Base-by-base conservation (phyloP, 2,888 invertebrate species). In the Helicoverpa assulta region DNA sequence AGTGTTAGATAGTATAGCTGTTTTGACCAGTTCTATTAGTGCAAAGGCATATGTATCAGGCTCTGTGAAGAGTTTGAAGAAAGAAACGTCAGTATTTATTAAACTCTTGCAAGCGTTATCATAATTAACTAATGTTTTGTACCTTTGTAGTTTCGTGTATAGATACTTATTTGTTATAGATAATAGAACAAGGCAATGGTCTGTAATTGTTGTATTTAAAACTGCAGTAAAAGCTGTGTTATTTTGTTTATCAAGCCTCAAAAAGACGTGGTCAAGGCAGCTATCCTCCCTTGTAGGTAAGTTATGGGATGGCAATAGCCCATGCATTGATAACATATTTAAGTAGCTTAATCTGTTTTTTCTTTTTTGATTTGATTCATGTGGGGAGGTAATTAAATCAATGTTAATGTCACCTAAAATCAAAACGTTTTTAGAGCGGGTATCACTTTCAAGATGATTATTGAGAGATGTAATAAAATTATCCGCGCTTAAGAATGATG, bases 211-310 rank as follows among this genome's bases (percentile, higher is more conserved):
- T 16, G 69, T 70, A 43, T 64, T 64, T 26, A 70, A 40, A 18
- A 70, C 69, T 6, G 64, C 64, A 16, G 63, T 64, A 40, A 55
- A 26, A n/a, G 64, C 60, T n/a, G 52, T 55, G 51, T 70, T 64
- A 4, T 64, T 53, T 47, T 64, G 59, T 12, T 50, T 59, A 1
- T 63, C 59, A 16, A 69, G 54, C 19, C 37, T 69, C 29, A 69
- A 19, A n/a, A 69, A 51, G n/a, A 64, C 59, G 40, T 69, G 69
- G 58, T 65, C 70, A 52, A 70, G 66, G 66, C 70, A 70, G 61
- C 61, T 18, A 12, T 70, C 66, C 18, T 47, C 26, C 26, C 53
- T 53, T 6, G 53, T 53, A 26, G 53, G 40, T 40, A 56, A 37
- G 55, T 37, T 56, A 56, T 56, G 55, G 10, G 60, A 60, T 18